phyloP scores from a whole-genome alignment of 64 coral and sea anemone genomes.

The Orbicella faveolata region DNA sequence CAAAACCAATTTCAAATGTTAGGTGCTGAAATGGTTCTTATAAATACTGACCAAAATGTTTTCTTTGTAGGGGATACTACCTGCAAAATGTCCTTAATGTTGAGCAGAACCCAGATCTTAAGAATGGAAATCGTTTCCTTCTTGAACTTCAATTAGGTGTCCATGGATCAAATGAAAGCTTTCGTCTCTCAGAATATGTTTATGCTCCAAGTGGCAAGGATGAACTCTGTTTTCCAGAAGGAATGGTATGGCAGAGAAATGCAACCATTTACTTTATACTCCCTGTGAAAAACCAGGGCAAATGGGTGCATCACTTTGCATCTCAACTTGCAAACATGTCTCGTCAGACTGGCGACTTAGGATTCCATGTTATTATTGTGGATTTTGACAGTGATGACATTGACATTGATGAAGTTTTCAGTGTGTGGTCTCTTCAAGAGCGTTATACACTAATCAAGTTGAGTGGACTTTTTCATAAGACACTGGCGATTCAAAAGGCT shows the following conservation, averaged over 20 bases:
- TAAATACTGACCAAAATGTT: neutral
- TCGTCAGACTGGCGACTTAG: neutral
- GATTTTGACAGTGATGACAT: conserved; percentile 48
- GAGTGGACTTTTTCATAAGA: conserved; percentile 31
- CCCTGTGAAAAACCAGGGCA: conserved; percentile 49
- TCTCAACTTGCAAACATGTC: conserved; percentile 20
- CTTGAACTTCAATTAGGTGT: conserved; percentile 38
- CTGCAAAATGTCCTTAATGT: conserved; percentile 43
- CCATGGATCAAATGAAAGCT: conserved; percentile 8
- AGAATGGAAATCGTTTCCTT: conserved; percentile 35
- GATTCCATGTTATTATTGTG: conserved; percentile 26
- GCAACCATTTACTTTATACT: conserved; percentile 46
- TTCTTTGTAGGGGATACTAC: conserved; percentile 11
- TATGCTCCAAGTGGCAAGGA: neutral
- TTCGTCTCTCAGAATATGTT: conserved; percentile 53
- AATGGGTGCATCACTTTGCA: conserved; percentile 48
- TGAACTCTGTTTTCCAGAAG: conserved; percentile 45
- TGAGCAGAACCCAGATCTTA: conserved; percentile 33
- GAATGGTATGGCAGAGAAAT: conserved; percentile 21
- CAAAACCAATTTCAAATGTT: too few relatives aligned
- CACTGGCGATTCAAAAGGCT: conserved; percentile 27
- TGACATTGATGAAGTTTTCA: conserved; percentile 23
- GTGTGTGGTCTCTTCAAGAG: neutral
- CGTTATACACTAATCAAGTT: conserved; percentile 28
- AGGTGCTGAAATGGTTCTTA: too few relatives aligned